phyloP scores from a whole-genome alignment of 2,113 vertebrate genomes.

The Hystrix brachyura region DNA sequence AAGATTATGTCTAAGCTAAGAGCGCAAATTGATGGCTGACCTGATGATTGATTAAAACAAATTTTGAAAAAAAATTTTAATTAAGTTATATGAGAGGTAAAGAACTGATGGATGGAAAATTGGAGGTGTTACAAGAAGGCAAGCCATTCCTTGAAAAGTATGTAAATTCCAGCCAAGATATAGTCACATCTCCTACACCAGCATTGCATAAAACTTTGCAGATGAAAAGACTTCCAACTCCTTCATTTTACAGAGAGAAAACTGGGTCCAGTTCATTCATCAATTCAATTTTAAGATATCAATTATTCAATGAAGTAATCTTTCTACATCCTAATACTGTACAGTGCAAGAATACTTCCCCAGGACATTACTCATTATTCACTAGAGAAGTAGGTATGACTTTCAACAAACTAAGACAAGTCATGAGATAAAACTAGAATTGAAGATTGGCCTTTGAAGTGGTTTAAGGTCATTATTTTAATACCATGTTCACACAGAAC shows the following conservation, averaged over 20 bases:
- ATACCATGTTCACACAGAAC: slow-evolving; percentile 70
- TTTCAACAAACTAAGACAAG: slow-evolving; percentile 75
- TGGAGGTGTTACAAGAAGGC: neutral
- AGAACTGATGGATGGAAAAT: neutral
- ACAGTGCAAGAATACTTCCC: neutral
- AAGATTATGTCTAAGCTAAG: slow-evolving; percentile 12
- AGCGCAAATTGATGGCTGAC: neutral
- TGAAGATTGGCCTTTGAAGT: slow-evolving; percentile 81
- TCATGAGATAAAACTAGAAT: slow-evolving; percentile 71
- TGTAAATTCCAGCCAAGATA: neutral
- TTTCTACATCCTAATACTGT: neutral
- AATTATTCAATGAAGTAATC: rapidly evolving
- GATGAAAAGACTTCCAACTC: neutral
- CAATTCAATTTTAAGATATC: neutral
- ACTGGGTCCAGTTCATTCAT: neutral
- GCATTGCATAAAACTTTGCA: neutral
- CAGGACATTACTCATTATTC: neutral
- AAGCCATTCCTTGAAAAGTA: neutral
- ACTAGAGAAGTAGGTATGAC: neutral
- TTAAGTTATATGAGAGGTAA: neutral
- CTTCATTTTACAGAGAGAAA: neutral
- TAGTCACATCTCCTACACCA: neutral
- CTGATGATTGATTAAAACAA: neutral
- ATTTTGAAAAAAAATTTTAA: neutral
- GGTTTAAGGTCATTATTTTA: slow-evolving; percentile 78